Conservation (phyloP, 2,113 vertebrate species). For the Casuarius casuarius region DNA sequence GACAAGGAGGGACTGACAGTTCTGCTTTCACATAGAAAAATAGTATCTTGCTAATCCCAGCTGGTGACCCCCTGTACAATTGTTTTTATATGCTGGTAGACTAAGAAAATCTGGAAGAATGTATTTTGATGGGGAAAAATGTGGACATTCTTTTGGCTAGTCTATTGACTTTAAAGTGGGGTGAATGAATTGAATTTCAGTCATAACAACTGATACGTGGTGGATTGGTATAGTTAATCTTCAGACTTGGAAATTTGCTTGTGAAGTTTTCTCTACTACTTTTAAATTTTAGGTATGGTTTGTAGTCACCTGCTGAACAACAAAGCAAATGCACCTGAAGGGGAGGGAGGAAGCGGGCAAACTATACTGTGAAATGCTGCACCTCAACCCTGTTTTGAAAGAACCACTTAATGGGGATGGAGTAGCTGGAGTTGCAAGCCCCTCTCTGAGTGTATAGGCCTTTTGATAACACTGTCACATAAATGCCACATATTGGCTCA, state of each 20-base stretch:
- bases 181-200: background rate
- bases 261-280: background rate
- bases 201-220: background rate
- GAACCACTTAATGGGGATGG: background rate
- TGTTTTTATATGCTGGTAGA: background rate
- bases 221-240: background rate
- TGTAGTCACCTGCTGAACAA: background rate
- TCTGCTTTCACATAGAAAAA: background rate
- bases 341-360: background rate
- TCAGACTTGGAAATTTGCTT: background rate
- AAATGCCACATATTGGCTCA: background rate
- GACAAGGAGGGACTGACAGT: background rate
- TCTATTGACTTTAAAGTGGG: background rate
- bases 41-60: background rate
- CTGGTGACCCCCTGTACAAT: background rate
- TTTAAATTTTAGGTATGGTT: background rate
- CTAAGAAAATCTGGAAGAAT: background rate
- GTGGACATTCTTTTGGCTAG: background rate
- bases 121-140: background rate
- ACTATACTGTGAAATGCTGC: background rate
- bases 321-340: background rate
- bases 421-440: background rate
- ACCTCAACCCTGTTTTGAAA: background rate
- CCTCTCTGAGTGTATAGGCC: background rate
- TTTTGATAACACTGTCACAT: constrained; percentile 26